Base-by-base conservation (phyloP, 2,797 vertebrate species). In the Manis pentadactyla region DNA sequence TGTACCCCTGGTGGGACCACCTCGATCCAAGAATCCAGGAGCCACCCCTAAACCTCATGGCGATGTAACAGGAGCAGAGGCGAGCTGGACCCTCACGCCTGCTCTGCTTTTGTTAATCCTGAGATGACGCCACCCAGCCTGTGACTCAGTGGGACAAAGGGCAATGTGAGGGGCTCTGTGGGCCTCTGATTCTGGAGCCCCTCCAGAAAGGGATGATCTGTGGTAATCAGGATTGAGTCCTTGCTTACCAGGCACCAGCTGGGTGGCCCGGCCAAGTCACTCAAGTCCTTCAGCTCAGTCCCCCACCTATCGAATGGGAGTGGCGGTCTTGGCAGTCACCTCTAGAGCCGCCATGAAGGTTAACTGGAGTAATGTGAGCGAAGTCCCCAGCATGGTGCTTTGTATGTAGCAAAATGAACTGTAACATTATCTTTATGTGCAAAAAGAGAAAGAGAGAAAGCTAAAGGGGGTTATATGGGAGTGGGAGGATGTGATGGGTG, bases 401-500 rank as follows among this genome's bases (percentile, higher is more conserved):
- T 51, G 21, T 18, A 71, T 13, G 53, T 7, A 57, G 53, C 18
- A 63, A 57, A 59, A 34, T 71, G 12, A 55, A n/a, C 39, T 34
- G 75, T 11, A 55, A 25, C 5, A 23, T 57, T 84, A 27, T 59
- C 53, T 51, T 81, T 74, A 64, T 59, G 39, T 51, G 10, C 74
- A 25, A 39, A 97, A 82, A 74, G 81, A 84, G 66, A 84, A 93
- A 71, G 31, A 46, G 37, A 68, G 84, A 59, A 82, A 61, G n/a
- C 21, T 71, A 23, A 25, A 95, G 42, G 46, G 61, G 53, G 61
- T 92, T 79, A 51, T 31, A 51, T 31, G 21, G 18, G 39, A 74
- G 19, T 5, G 13, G 10, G 10, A 37, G 12, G 15, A 6, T 66
- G 55, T 51, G 49, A 23, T n/a, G 29, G 81, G 29, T 69, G 61